These are phyloP conservation scores for Tetrax tetrax DNA, from an alignment of 2,113 vertebrate species.

Conservation along the genomic window DNA sequence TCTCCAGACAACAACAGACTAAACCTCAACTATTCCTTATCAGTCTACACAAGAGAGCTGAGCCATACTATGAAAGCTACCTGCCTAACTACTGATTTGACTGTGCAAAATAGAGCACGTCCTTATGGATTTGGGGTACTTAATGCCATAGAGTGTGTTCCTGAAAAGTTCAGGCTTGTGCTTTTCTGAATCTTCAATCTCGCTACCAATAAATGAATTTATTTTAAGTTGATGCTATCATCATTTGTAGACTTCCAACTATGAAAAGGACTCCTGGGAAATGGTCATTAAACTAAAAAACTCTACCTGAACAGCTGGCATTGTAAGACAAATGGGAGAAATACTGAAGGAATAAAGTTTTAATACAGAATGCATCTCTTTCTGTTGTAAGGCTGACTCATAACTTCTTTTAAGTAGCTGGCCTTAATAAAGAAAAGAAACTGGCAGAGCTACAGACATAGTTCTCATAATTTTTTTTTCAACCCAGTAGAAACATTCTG, in stretches of 20 bases:
- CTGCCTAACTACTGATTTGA: neutral
- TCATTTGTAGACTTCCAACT: neutral
- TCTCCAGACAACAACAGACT: neutral
- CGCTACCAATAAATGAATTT: neutral
- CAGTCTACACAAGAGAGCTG: neutral
- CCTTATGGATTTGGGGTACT: neutral
- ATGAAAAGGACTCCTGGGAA: neutral
- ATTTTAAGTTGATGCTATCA: neutral
- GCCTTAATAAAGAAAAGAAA: neutral
- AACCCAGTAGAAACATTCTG: neutral
- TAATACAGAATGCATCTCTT: neutral
- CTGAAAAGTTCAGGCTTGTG: neutral
- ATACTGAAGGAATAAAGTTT: neutral
- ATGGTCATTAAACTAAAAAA: neutral
- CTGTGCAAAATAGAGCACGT: neutral
- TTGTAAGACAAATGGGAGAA: neutral
- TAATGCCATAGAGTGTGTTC: fast-evolving
- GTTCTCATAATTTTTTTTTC: neutral
- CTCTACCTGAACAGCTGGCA: neutral
- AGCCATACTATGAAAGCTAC: neutral
- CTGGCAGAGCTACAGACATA: neutral
- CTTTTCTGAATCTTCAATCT: neutral
- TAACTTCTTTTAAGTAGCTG: neutral
- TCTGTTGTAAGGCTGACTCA: neutral
- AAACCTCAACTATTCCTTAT: neutral